Conservation (phyloP, 2,888 invertebrate species). For the Drosophila algonquin region DNA sequence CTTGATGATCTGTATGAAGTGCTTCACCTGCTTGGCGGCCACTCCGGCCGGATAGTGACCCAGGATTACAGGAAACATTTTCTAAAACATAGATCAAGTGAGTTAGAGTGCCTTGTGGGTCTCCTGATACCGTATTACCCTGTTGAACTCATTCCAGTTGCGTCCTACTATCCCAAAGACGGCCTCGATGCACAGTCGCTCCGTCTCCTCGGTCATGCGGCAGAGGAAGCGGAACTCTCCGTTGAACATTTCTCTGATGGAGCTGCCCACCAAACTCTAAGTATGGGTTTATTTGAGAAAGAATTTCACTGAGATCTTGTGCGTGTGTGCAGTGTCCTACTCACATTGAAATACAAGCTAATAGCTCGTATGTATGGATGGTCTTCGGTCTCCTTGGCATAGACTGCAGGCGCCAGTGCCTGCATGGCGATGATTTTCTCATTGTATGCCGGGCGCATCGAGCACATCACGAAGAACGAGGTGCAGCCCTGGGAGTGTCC, state of each 20-base stretch:
- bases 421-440: conserved; percentile 88
- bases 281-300: neutral
- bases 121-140: conserved; percentile 58
- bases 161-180: conserved; percentile 82
- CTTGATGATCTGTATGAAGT: conserved; percentile 86
- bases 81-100: conserved; percentile 79
- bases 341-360: conserved; percentile 81
- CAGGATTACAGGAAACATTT: conserved; percentile 87
- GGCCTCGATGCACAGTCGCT: conserved; percentile 81
- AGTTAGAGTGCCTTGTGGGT: accelerated
- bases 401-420: conserved; percentile 89
- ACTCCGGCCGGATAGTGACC: conserved; percentile 87
- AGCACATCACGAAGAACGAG: conserved; percentile 88
- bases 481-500: conserved; percentile 90
- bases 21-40: conserved; percentile 86
- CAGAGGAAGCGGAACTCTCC: conserved; percentile 81
- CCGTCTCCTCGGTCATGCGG: conserved; percentile 82
- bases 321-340: conserved; percentile 18
- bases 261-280: conserved; percentile 81
- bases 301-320: neutral
- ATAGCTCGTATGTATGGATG: conserved; percentile 82
- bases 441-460: conserved; percentile 88
- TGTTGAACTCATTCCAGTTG: conserved; percentile 82
- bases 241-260: conserved; percentile 82
- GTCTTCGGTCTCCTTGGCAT: conserved; percentile 83